Evolutionary conservation across 1,140 invertebrate genomes (phyloP).

Genomic region (Drosophila quadrilineata): DNA sequence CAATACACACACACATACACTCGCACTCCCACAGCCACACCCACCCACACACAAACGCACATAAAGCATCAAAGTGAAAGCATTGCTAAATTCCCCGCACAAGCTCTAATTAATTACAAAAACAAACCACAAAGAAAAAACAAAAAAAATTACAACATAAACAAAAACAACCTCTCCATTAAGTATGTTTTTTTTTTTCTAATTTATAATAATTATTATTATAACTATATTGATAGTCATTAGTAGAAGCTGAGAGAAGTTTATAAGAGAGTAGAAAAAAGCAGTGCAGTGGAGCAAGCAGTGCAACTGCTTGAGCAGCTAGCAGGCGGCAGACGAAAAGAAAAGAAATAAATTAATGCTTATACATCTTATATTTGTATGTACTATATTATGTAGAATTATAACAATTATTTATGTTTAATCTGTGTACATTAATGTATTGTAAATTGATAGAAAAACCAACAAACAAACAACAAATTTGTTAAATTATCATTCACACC

Average conservation of each 20-base stretch:
- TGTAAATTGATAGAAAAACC: slow-evolving; percentile 69
- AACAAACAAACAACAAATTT: too few relatives aligned
- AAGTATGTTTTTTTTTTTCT: slow-evolving; percentile 73
- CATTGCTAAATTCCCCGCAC: too few relatives aligned
- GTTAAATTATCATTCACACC: slow-evolving; percentile 71
- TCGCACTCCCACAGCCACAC: slow-evolving; percentile 20
- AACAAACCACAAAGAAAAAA: slow-evolving; percentile 18
- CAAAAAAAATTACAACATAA: slow-evolving; percentile 14
- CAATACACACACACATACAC: slow-evolving; percentile 7
- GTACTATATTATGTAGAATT: slow-evolving; percentile 61
- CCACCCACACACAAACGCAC: slow-evolving; percentile 8
- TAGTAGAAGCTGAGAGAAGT: slow-evolving; percentile 34
- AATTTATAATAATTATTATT: too few relatives aligned
- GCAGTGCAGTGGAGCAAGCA: not conserved
- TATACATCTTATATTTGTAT: slow-evolving; percentile 60
- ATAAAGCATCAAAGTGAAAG: slow-evolving; percentile 2
- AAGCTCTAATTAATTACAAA: too few relatives aligned
- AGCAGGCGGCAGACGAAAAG: too few relatives aligned
- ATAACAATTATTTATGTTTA: slow-evolving; percentile 60
- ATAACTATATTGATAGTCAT: slow-evolving; percentile 49
- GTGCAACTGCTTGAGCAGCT: not conserved
- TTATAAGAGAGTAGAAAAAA: not conserved
- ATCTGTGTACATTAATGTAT: slow-evolving; percentile 69
- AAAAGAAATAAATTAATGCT: slow-evolving; percentile 9
- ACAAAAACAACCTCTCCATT: slow-evolving; percentile 52